phyloP scores from a whole-genome alignment of 1,140 invertebrate species.

The Eubasilissa regina region DNA sequence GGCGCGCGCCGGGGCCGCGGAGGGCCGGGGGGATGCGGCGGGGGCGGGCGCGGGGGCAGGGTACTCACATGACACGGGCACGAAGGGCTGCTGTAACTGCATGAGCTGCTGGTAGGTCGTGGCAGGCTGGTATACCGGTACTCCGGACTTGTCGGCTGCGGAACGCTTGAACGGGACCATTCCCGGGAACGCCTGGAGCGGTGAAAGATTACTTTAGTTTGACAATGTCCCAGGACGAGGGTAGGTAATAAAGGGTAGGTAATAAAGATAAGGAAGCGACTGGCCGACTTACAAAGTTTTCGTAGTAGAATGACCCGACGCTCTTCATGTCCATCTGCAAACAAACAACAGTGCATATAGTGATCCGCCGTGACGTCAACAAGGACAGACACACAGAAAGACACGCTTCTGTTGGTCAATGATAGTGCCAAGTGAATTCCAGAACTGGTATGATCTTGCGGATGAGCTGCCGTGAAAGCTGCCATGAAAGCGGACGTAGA shows the following conservation, averaged over 20 bases:
- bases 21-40: slow-evolving; percentile 61
- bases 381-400: not conserved
- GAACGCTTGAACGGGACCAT: slow-evolving; percentile 93
- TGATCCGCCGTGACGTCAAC: not conserved
- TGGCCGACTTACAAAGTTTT: slow-evolving; percentile 90
- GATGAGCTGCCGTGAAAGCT: slow-evolving; percentile 10
- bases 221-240: not conserved
- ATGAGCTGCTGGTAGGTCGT: slow-evolving; percentile 96
- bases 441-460: not conserved
- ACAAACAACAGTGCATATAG: slow-evolving; percentile 63
- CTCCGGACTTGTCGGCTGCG: slow-evolving; percentile 94
- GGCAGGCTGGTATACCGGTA: slow-evolving; percentile 95
- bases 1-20: slow-evolving; percentile 70
- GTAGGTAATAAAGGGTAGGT: not conserved
- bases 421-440: not conserved
- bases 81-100: slow-evolving; percentile 94
- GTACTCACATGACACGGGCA: slow-evolving; percentile 95
- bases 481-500: not conserved
- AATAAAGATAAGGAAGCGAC: slow-evolving; percentile 13
- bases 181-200: slow-evolving; percentile 89
- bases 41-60: slow-evolving; percentile 75
- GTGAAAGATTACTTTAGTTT: slow-evolving; percentile 26
- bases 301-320: slow-evolving; percentile 94
- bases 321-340: slow-evolving; percentile 94
- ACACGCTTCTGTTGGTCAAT: slow-evolving; percentile 28